phyloP scores from a whole-genome alignment of 2,888 invertebrate species.

The Amblyjoppa proteus region DNA sequence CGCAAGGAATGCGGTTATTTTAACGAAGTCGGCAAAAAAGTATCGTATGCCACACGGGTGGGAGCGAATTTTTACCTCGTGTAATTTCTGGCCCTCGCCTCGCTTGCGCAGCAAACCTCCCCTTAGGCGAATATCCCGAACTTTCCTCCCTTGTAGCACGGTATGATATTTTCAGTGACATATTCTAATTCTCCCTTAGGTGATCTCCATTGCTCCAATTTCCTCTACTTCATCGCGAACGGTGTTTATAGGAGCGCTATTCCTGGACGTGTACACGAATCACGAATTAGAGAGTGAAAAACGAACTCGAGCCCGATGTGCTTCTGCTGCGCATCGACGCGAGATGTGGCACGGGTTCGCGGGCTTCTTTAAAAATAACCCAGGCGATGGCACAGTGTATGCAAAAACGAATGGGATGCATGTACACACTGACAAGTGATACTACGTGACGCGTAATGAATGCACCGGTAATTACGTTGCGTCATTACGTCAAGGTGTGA shows the following conservation, averaged over 20 bases:
- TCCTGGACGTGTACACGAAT: conserved; percentile 32
- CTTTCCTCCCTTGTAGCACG: no score
- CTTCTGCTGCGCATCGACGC: not conserved
- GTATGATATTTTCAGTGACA: no score
- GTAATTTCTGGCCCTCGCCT: no score
- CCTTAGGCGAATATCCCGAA: no score
- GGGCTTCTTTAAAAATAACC: conserved; percentile 16
- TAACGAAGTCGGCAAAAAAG: no score
- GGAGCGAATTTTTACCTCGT: no score
- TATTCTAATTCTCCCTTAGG: no score
- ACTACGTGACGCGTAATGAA: conserved; percentile 73
- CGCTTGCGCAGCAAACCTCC: no score
- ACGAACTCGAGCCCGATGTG: conserved; percentile 3
- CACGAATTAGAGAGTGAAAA: conserved; percentile 48
- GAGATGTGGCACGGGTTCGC: conserved; percentile 15
- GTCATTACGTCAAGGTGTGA: conserved; percentile 70
- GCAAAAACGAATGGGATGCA: conserved; percentile 37
- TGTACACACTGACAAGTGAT: conserved; percentile 56
- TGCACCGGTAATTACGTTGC: conserved; percentile 71
- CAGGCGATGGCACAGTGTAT: conserved; percentile 16
- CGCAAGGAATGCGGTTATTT: no score
- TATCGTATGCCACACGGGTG: no score
- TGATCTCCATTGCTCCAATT: no score
- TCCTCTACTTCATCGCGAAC: not conserved
- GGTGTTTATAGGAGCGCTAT: conserved; percentile 42